Evolutionary conservation across 2,888 invertebrate genomes (phyloP).

Genomic region (Tetramorium bicarinatum): DNA sequence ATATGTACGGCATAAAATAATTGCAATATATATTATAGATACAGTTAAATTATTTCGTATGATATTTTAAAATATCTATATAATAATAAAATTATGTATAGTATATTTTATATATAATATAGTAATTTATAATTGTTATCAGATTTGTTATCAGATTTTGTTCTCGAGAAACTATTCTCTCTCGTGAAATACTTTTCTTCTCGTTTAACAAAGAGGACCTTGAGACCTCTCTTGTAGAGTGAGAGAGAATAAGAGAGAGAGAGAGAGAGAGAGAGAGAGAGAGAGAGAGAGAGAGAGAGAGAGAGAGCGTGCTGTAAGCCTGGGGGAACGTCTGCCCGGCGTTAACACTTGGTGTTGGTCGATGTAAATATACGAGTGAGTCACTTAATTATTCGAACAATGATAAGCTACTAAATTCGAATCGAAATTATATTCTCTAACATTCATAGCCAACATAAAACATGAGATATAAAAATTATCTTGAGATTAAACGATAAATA

Average conservation of each 20-base stretch:
- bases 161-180: constrained; percentile 19
- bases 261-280: not conserved
- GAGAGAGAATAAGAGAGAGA: not conserved
- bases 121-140: not conserved
- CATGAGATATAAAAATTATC: not conserved
- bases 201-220: constrained; percentile 49
- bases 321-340: constrained; percentile 14
- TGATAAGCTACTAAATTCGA: constrained; percentile 5
- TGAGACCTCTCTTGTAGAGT: constrained; percentile 26
- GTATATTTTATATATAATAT: not conserved
- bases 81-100: constrained; percentile 12
- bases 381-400: constrained; percentile 28
- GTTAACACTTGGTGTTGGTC: constrained; percentile 23
- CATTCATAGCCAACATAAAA: not conserved
- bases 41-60: not conserved
- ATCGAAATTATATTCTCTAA: not conserved
- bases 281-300: not conserved
- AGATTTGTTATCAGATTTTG: constrained; percentile 17
- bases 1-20: not conserved
- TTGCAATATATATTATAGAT: not conserved
- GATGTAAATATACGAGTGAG: constrained; percentile 35
- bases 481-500: not conserved
- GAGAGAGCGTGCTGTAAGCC: not conserved
- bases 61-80: not conserved
- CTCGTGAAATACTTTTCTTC: constrained; percentile 37